phyloP scores from a whole-genome alignment of 1,140 invertebrate genomes.

The Yoshiicerus persimilis region DNA sequence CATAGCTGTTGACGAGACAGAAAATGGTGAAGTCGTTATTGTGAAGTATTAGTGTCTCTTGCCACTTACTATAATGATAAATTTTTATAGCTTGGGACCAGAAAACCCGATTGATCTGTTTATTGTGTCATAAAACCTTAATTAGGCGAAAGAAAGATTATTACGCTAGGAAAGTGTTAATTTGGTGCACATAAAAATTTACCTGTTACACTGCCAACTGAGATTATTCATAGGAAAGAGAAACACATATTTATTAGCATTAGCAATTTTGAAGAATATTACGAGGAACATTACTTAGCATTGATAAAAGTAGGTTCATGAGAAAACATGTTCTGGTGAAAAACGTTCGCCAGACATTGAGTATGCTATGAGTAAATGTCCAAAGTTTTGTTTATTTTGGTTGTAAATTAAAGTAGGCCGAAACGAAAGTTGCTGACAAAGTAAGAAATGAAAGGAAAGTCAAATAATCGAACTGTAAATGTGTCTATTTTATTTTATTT shows the following conservation, averaged over 20 bases:
- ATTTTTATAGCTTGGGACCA: too few relatives aligned
- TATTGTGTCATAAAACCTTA: not conserved
- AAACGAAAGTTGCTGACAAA: not conserved
- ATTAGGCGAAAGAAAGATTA: not conserved
- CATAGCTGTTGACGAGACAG: too few relatives aligned
- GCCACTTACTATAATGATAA: too few relatives aligned
- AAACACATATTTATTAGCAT: not conserved
- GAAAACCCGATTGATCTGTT: not conserved
- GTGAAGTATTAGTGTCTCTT: too few relatives aligned
- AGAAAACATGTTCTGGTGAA: too few relatives aligned
- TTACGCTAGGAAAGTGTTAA: not conserved
- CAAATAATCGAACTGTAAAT: not conserved
- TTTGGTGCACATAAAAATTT: not conserved
- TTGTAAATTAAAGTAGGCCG: not conserved
- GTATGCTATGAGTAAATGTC: too few relatives aligned
- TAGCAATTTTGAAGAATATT: not conserved
- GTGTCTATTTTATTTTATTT: not conserved
- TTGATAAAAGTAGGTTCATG: too few relatives aligned
- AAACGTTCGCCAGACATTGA: too few relatives aligned
- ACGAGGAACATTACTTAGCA: too few relatives aligned
- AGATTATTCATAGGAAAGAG: not conserved
- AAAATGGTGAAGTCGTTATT: too few relatives aligned
- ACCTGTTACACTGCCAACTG: not conserved
- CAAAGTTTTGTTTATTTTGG: not conserved
- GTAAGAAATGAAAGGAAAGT: not conserved